Evolutionary conservation across 2,113 vertebrate species (phyloP), one percentile per base, ranked within the genome.

Genomic region (Hypanus sabinus): DNA sequence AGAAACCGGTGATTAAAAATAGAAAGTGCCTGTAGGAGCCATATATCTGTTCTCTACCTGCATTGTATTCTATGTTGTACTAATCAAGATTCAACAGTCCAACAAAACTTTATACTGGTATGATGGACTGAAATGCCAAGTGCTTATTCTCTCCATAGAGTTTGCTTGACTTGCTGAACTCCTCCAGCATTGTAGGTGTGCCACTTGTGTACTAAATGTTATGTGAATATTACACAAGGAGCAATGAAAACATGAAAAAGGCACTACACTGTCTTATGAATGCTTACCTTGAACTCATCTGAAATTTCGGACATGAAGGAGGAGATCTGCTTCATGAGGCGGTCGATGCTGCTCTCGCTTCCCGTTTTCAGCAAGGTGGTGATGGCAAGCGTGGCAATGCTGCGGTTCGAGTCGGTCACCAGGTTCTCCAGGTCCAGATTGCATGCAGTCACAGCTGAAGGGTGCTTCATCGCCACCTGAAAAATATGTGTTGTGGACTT

Each of bases 281-380:
- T 65, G 46, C 8, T 16, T 94, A 97, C 97, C 96, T 98, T 98
- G 95, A 98, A 98, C 68, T 98, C 97, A 85, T 98, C 97, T 0
- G 97, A 97, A 94, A 97, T 97, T 96, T 97, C 97, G 0, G 97
- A 97, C 97, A 98, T 97, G 94, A 98, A 98, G 33, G 97, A 97
- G 7, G 97, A 97, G 94, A 98, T 97, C 95, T 97, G 97, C 93
- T 97, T 97, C 97, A 98, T 98, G 91, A 98, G 97, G 8, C 97
- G 96, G 95, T 98, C 97, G 0, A 98, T 97, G 96, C 97, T 98
- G 96, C 97, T 97, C 95, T 98, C 97, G 0, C 97, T 97, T 94
- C 97, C 97, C 0, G 97, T 97, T 95, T 97, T 97, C 85, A 98
- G 96, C 88, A 98, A 94, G 0, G 97, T 98, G 94, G 97, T 98